phyloP scores from a whole-genome alignment of 1,140 invertebrate genomes.

The Zaprionus vittiger region DNA sequence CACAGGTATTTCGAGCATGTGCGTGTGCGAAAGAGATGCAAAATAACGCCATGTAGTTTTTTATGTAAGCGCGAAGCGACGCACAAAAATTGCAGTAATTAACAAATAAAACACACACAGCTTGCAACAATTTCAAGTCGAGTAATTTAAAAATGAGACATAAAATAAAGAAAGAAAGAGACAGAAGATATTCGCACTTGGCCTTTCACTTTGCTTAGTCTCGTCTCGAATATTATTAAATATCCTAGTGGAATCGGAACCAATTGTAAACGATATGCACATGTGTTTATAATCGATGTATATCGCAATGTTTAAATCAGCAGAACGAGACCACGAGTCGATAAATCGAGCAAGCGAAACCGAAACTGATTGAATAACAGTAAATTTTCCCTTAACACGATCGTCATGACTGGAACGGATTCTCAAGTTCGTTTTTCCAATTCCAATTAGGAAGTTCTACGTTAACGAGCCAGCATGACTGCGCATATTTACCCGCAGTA shows the following conservation, averaged over 20 bases:
- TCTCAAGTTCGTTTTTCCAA: slow-evolving; percentile 2
- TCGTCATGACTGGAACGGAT: neutral
- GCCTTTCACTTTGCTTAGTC: slow-evolving; percentile 47
- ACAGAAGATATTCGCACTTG: slow-evolving; percentile 20
- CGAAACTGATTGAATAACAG: slow-evolving; percentile 1
- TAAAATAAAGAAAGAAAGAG: slow-evolving; percentile 20
- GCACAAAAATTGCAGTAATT: slow-evolving; percentile 64
- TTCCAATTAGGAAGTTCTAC: slow-evolving; percentile 1
- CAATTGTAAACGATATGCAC: neutral
- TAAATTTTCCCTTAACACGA: neutral
- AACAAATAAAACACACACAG: slow-evolving; percentile 65
- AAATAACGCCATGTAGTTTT: slow-evolving; percentile 16
- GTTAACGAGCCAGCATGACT: neutral
- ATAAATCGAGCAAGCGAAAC: neutral
- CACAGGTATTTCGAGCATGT: slow-evolving; percentile 17
- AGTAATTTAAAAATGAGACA: slow-evolving; percentile 45
- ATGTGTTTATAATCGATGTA: neutral
- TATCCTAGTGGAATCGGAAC: neutral
- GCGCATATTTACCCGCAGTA: neutral
- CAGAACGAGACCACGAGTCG: neutral
- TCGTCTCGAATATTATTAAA: neutral
- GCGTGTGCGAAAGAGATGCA: slow-evolving; percentile 31
- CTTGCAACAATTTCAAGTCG: slow-evolving; percentile 49
- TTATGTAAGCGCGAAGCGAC: slow-evolving; percentile 59
- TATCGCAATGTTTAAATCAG: neutral